These are phyloP conservation scores for Pyrocoelia pectoralis DNA, from an alignment of 2,888 invertebrate genomes.

Conservation along the genomic window DNA sequence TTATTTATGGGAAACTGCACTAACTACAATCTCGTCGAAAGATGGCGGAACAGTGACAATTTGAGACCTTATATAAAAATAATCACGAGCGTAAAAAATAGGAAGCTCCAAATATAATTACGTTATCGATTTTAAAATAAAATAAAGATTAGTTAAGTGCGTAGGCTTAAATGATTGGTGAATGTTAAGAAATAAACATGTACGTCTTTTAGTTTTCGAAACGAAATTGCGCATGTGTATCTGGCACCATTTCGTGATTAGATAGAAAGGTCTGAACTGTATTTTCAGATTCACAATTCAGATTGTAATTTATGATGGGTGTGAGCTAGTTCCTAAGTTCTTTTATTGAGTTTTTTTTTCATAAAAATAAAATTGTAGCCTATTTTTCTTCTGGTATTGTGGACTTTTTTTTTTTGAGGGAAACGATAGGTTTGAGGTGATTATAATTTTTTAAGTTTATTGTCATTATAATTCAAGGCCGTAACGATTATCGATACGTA, in stretches of 20 bases:
- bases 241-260: slow-evolving; percentile 6
- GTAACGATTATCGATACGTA: slow-evolving; percentile 1
- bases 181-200: neutral
- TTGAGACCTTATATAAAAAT: no score
- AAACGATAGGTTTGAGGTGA: neutral
- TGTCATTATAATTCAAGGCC: slow-evolving; percentile 7
- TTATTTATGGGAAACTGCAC: no score
- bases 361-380: neutral
- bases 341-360: slow-evolving; percentile 2
- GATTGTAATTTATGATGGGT: slow-evolving; percentile 1
- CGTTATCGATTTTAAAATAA: neutral
- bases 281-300: slow-evolving; percentile 11
- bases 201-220: neutral
- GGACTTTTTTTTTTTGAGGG: no score
- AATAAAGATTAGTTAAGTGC: no score
- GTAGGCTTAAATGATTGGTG: no score
- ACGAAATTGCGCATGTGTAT: neutral
- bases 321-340: slow-evolving; percentile 6
- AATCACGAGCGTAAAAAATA: no score
- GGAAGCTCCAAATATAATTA: neutral
- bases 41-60: no score
- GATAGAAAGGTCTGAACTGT: neutral
- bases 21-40: no score
- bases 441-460: neutral
- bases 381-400: neutral